phyloP scores from a whole-genome alignment of 1,140 invertebrate species.

The Manduca sexta region DNA sequence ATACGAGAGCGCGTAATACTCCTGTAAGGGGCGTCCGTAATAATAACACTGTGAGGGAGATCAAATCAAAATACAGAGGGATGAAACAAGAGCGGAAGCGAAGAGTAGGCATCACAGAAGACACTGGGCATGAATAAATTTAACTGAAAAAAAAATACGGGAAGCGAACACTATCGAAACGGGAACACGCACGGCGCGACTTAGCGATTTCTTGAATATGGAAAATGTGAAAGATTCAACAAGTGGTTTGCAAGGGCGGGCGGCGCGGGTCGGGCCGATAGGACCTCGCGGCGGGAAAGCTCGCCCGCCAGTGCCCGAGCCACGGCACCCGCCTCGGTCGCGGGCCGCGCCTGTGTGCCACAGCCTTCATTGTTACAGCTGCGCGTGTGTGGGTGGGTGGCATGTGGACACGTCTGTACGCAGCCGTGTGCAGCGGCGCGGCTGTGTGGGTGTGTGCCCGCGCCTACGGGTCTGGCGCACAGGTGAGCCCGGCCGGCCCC shows the following conservation, averaged over 20 bases:
- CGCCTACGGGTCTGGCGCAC: conserved; percentile 50
- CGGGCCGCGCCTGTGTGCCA: conserved; percentile 30
- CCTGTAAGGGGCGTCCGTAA: conserved; percentile 49
- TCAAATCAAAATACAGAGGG: conserved; percentile 43
- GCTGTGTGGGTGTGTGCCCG: conserved; percentile 34
- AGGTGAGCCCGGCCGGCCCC: conserved; percentile 61
- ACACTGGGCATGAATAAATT: neutral
- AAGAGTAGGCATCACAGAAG: conserved; percentile 58
- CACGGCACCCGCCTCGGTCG: conserved; percentile 22
- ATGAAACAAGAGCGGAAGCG: conserved; percentile 37
- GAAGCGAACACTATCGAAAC: conserved; percentile 11
- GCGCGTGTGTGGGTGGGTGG: conserved; percentile 23
- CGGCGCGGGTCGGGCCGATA: conserved; percentile 34
- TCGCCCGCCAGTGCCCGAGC: conserved; percentile 56
- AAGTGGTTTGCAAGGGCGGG: conserved; percentile 58
- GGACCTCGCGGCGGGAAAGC: conserved; percentile 55
- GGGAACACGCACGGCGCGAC: conserved; percentile 40
- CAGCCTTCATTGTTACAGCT: conserved; percentile 34
- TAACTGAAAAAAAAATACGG: too few relatives aligned
- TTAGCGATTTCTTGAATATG: conserved; percentile 32
- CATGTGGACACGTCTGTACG: conserved; percentile 9
- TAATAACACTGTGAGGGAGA: conserved; percentile 57
- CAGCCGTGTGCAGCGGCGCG: conserved; percentile 15
- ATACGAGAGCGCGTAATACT: conserved; percentile 30
- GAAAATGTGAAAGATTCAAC: conserved; percentile 61